Evolutionary conservation across 2,797 vertebrate species (phyloP).

Genomic region (Sebastes hubbsi): DNA sequence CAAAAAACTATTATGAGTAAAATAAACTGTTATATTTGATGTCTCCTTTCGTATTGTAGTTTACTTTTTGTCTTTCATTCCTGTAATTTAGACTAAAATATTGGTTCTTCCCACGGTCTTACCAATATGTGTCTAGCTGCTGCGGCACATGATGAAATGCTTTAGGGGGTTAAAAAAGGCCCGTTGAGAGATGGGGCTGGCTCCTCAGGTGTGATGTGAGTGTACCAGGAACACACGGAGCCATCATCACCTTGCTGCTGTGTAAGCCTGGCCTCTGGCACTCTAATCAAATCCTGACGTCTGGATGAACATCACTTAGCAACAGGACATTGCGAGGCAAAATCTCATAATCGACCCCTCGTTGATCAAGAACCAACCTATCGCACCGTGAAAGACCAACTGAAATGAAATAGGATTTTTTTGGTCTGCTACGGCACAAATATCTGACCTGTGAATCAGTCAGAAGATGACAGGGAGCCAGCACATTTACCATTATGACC

Average conservation of each 20-base stretch:
- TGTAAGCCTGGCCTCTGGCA: conserved; percentile 2
- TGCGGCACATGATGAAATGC: not conserved
- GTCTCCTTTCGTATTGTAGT: too few relatives aligned
- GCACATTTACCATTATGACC: not conserved
- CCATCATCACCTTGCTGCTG: conserved; percentile 30
- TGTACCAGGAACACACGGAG: not conserved
- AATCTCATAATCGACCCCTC: conserved; percentile 7
- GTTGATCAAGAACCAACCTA: conserved; percentile 6
- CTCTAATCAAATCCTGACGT: conserved; percentile 47
- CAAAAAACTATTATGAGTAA: too few relatives aligned
- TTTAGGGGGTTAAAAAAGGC: not conserved
- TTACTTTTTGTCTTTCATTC: not conserved
- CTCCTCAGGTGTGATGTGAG: not conserved
- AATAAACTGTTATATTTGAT: not conserved
- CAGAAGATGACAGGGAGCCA: not conserved
- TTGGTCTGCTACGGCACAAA: not conserved
- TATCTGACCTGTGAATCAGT: not conserved
- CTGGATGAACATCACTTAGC: not conserved
- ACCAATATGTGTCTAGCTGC: not conserved
- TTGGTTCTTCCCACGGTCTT: not conserved
- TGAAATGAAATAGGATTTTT: not conserved
- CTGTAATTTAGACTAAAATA: not conserved
- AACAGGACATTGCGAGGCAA: conserved; percentile 15
- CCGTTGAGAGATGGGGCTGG: conserved; percentile 3
- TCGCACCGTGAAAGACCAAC: not conserved